Percentiles rank a stretch among this genome's conserved stretches.
These are phyloP conservation scores for Quadroppia sp. DNA, from an alignment of 2,888 invertebrate genomes.

Conservation along the genomic window DNA sequence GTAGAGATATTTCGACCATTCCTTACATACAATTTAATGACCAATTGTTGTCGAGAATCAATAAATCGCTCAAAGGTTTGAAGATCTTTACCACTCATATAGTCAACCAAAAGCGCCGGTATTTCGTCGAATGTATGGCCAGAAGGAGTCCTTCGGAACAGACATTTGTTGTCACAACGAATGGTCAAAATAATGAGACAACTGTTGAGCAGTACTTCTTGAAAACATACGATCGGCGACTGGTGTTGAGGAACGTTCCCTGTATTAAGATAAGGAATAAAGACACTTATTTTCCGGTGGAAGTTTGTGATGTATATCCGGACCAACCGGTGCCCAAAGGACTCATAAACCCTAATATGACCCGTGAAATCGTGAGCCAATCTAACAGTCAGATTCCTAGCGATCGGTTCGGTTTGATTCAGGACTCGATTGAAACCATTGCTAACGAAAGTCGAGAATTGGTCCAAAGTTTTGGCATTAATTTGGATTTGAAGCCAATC, in stretches of 20 bases:
- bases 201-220: background rate
- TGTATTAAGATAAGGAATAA: background rate
- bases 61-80: background rate
- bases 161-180: background rate
- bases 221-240: background rate
- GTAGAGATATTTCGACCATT: too few relatives aligned
- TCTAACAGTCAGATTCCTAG: background rate
- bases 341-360: background rate
- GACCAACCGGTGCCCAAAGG: conserved; percentile 1
- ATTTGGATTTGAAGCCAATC: background rate
- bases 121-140: background rate
- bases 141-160: background rate
- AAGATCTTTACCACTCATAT: background rate
- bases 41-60: background rate
- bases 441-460: background rate
- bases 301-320: background rate
- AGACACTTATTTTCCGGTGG: background rate
- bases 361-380: background rate
- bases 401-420: background rate
- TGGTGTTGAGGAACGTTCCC: background rate
- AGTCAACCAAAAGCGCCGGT: background rate
- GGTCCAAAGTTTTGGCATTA: background rate
- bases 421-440: background rate
- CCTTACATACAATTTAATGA: background rate
- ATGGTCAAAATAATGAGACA: background rate